phyloP scores from a whole-genome alignment of 2,113 vertebrate genomes.

The Lichenostomus cassidix region DNA sequence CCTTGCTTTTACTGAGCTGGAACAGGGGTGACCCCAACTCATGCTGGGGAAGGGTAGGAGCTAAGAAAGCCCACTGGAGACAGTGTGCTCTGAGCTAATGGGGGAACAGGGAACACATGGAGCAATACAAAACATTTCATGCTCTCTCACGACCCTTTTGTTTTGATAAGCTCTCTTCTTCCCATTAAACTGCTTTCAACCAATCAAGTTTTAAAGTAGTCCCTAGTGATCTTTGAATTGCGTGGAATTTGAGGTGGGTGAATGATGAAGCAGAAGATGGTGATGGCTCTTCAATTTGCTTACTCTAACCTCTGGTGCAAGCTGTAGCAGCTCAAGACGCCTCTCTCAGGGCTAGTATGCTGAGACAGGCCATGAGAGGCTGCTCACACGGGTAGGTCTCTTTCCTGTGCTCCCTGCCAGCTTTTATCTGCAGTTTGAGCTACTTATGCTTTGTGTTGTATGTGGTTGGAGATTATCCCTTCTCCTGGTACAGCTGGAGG shows the following conservation, averaged over 20 bases:
- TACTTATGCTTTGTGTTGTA: background rate
- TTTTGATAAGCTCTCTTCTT: background rate
- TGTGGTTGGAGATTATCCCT: background rate
- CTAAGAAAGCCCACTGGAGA: background rate
- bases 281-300: background rate
- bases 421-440: background rate
- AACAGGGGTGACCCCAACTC: background rate
- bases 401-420: background rate
- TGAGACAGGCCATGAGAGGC: background rate
- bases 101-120: background rate
- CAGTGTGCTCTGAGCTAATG: background rate
- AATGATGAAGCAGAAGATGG: background rate
- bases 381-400: background rate
- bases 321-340: background rate
- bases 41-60: background rate
- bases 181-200: background rate
- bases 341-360: background rate
- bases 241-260: background rate
- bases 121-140: background rate
- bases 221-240: background rate
- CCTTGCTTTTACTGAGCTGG: background rate
- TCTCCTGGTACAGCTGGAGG: background rate
- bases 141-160: background rate
- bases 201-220: background rate
- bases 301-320: background rate